phyloP scores from a whole-genome alignment of 2,888 invertebrate species.

The Flexamia atlantica region DNA sequence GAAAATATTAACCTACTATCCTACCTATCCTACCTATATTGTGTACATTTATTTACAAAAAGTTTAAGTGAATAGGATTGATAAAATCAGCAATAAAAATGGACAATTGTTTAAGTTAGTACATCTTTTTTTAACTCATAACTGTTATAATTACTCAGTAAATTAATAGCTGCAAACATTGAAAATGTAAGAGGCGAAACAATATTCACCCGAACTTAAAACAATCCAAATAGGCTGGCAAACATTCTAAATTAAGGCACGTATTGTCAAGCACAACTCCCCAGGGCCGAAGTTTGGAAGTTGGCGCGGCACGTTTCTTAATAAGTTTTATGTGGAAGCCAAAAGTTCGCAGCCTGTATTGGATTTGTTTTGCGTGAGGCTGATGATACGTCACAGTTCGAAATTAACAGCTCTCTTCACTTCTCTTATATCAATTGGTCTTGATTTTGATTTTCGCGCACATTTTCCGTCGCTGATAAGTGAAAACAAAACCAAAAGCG shows the following conservation, averaged over 20 bases:
- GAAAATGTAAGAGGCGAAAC: neutral
- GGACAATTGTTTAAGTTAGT: too few species aligned
- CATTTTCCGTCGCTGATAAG: too few species aligned
- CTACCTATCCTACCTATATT: too few species aligned
- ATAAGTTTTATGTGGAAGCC: slow-evolving; percentile 58
- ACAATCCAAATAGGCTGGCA: slow-evolving; percentile 32
- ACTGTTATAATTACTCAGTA: too few species aligned
- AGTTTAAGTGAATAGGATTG: too few species aligned
- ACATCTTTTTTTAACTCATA: too few species aligned
- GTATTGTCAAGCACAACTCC: slow-evolving; percentile 54
- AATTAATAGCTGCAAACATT: too few species aligned
- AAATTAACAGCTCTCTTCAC: slow-evolving; percentile 3
- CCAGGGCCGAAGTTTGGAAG: slow-evolving; percentile 7
- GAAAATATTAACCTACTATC: too few species aligned
- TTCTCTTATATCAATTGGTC: neutral
- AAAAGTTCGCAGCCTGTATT: slow-evolving; percentile 53
- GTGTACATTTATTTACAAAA: too few species aligned
- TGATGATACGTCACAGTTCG: slow-evolving; percentile 24
- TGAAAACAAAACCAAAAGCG: too few species aligned
- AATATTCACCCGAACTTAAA: neutral
- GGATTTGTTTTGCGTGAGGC: slow-evolving; percentile 56
- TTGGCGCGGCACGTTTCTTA: slow-evolving; percentile 46
- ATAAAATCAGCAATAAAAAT: too few species aligned
- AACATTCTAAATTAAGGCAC: slow-evolving; percentile 52
- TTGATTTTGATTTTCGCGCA: too few species aligned